phyloP scores from a whole-genome alignment of 92 coral and sea anemone genomes.

The Montipora capitata region DNA sequence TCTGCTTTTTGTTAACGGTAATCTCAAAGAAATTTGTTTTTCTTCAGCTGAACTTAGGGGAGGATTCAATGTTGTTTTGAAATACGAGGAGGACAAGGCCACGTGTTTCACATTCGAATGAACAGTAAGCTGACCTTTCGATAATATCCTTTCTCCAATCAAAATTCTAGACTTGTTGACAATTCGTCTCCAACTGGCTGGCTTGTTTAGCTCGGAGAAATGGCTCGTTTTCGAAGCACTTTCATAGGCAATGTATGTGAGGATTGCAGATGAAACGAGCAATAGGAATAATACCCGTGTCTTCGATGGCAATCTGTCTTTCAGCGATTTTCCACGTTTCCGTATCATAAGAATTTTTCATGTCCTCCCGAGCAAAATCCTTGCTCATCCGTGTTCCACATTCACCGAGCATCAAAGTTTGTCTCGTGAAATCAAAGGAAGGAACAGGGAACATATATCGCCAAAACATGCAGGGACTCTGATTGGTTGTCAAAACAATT shows the following conservation, averaged over 20 bases:
- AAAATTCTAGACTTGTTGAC: neutral
- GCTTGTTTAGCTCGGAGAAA: neutral
- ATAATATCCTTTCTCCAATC: neutral
- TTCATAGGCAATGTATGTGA: slow-evolving; percentile 43
- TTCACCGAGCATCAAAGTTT: neutral
- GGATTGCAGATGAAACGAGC: slow-evolving; percentile 21
- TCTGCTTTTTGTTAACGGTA: neutral
- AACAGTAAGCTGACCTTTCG: neutral
- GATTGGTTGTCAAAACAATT: slow-evolving; percentile 24
- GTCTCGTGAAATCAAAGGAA: no score
- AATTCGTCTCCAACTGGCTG: neutral
- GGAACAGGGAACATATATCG: no score
- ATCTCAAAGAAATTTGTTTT: neutral
- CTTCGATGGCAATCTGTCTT: slow-evolving; percentile 15
- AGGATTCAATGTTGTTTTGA: slow-evolving; percentile 46
- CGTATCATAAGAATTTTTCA: slow-evolving; percentile 39
- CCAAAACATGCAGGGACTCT: neutral
- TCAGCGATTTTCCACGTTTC: slow-evolving; percentile 42
- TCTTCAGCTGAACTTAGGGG: neutral
- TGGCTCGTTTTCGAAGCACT: slow-evolving; percentile 6
- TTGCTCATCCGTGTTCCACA: slow-evolving; percentile 20
- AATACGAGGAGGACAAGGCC: slow-evolving; percentile 31
- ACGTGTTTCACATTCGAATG: slow-evolving; percentile 16
- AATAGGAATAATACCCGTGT: slow-evolving; percentile 32
- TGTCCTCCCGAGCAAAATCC: slow-evolving; percentile 1